Percentiles rank a stretch among this genome's conserved stretches.
These are phyloP conservation scores for Drosophila falleni DNA, from an alignment of 2,888 invertebrate genomes.

Conservation along the genomic window DNA sequence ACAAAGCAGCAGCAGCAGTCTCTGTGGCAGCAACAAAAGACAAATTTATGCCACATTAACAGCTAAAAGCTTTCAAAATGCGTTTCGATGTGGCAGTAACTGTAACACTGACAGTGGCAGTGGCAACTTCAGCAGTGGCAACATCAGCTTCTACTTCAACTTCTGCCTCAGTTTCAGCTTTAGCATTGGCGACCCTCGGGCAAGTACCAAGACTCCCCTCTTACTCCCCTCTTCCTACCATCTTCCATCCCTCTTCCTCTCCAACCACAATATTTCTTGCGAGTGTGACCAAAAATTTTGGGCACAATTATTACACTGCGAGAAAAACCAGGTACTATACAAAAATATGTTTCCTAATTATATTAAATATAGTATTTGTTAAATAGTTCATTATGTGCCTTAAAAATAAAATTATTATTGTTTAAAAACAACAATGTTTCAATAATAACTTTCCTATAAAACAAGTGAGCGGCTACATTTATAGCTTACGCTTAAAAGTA, in stretches of 20 bases:
- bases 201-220: constrained; percentile 18
- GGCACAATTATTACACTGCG: constrained; percentile 62
- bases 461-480: too few relatives aligned
- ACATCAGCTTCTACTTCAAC: neutral
- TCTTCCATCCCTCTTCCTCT: neutral
- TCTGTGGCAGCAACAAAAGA: constrained; percentile 57
- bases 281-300: constrained; percentile 74
- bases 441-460: too few relatives aligned
- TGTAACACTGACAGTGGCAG: too few relatives aligned
- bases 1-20: constrained; percentile 47
- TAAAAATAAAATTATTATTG: too few relatives aligned
- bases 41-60: constrained; percentile 82
- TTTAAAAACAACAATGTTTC: too few relatives aligned
- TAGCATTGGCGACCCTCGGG: constrained; percentile 45
- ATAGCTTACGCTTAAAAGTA: too few relatives aligned
- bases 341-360: too few relatives aligned
- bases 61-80: constrained; percentile 81
- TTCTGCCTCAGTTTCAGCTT: neutral
- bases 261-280: constrained; percentile 48
- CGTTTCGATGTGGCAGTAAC: constrained; percentile 60
- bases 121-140: too few relatives aligned
- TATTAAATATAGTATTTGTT: too few relatives aligned
- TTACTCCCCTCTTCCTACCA: too few relatives aligned
- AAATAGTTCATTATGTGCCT: too few relatives aligned
- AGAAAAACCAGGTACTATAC: neutral